phyloP scores from a whole-genome alignment of 2,113 vertebrate species.

The Carassius carassius region DNA sequence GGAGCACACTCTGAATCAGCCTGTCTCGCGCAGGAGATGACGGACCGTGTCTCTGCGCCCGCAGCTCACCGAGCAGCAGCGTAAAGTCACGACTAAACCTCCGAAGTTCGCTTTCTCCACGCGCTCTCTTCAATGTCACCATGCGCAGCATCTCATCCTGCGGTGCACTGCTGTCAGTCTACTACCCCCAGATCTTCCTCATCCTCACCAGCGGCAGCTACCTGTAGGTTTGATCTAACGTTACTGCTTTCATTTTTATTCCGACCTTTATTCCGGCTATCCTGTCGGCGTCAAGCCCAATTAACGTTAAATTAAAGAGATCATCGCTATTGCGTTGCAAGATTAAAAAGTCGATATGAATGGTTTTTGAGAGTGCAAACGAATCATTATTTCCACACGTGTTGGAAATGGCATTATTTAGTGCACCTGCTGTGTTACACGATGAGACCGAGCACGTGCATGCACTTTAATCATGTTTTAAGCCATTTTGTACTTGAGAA shows the following conservation, averaged over 20 bases:
- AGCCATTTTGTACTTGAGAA: background rate
- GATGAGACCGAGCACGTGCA: background rate
- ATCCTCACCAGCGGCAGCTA: constrained; percentile 97
- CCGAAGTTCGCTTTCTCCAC: constrained; percentile 42
- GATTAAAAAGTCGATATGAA: background rate
- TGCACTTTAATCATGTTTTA: background rate
- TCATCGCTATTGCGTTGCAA: background rate
- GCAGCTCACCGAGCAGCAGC: constrained; percentile 76
- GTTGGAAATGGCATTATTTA: constrained; percentile 10
- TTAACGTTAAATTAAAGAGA: background rate
- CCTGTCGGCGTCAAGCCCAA: background rate
- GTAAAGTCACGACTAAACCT: constrained; percentile 68
- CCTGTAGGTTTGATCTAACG: constrained; percentile 80
- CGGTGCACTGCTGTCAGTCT: constrained; percentile 91
- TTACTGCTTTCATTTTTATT: background rate
- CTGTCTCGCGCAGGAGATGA: constrained; percentile 80
- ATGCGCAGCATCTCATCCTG: constrained; percentile 92
- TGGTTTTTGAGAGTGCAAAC: too few relatives aligned
- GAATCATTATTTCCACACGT: background rate
- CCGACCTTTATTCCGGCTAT: background rate
- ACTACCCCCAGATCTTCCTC: constrained; percentile 97
- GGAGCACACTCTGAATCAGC: constrained; percentile 71
- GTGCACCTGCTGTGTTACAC: constrained; percentile 5
- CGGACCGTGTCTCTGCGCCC: constrained; percentile 76
- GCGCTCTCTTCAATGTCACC: constrained; percentile 77